Base-by-base conservation (phyloP, 2,113 vertebrate genomes). In the Erythrolamprus reginae region DNA sequence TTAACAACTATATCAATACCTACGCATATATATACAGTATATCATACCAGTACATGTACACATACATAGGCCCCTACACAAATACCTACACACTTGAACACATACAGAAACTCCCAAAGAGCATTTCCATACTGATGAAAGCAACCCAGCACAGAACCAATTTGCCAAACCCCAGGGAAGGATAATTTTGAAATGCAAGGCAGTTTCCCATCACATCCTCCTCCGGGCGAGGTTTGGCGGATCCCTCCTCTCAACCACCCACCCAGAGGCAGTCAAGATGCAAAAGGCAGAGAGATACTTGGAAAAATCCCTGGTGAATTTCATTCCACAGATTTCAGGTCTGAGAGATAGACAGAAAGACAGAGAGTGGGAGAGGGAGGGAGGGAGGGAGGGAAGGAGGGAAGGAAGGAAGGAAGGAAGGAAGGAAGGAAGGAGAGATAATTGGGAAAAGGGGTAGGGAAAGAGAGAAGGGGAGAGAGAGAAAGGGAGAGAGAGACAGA, bases 141-240 rank as follows among this genome's bases (percentile, higher is more conserved):
- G 82, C 42, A 1, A 0, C 0, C 12, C 38, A 3, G 8, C 33
- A 0, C 0, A 45, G 12, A 0, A 42, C 52, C 58, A 10, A 19
- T n/a, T 0, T 0, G 23, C 7, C 0, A 0, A 53, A 8, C 87
- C 92, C 47, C 33, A 84, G 70, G 28, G 48, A 42, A 48, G 56
- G 33, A 10, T 2, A 82, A 17, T 38, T 52, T 8, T 33, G 56
- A 58, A 47, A 70, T 42, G 8, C 10, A 5, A n/a, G 51, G 52
- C 50, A n/a, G 65, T 55, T 47, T 47, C 77, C 12, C 15, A 51
- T 42, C 2, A 0, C 87, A 24, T 10, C 38, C 56, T 24, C 45
- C n/a, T 33, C 23, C 24, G 10, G 38, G 19, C 2, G 12, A 33
- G n/a, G 28, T 5, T 13, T 33, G 61, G 28, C 0, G 28, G 4